Percentiles rank a stretch among this genome's conserved stretches.
Evolutionary conservation across 2,888 invertebrate genomes (phyloP).

Genomic region (Hypolimnas misippus): DNA sequence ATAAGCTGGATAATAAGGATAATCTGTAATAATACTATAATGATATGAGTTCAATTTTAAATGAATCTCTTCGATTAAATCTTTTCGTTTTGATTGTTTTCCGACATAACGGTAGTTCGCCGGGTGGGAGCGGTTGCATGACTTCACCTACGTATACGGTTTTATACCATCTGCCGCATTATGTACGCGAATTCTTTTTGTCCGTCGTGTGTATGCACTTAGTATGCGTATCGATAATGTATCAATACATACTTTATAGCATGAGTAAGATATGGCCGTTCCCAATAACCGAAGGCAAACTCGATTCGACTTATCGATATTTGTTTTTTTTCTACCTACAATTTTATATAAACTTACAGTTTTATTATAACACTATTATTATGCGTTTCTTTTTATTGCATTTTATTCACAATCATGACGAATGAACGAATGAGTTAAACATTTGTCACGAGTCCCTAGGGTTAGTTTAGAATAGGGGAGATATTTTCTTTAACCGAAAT

Average conservation of each 20-base stretch:
- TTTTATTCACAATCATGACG: too few species aligned
- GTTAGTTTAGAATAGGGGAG: constrained; percentile 5
- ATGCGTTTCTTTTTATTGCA: too few species aligned
- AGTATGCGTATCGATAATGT: constrained; percentile 19
- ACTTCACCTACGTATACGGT: constrained; percentile 56
- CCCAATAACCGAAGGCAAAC: constrained; percentile 19
- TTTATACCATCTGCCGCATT: constrained; percentile 46
- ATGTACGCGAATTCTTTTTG: constrained; percentile 40
- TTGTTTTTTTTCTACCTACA: constrained; percentile 28
- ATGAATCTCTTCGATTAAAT: neutral
- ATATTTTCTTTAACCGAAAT: neutral
- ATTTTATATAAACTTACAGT: too few species aligned
- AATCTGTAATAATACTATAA: neutral
- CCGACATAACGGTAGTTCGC: constrained; percentile 55
- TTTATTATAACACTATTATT: too few species aligned
- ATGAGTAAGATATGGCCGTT: constrained; percentile 25
- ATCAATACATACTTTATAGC: constrained; percentile 23
- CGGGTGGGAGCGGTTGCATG: constrained; percentile 58
- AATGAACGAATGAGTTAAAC: neutral
- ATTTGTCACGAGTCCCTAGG: constrained; percentile 6
- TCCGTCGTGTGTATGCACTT: constrained; percentile 30
- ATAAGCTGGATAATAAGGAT: neutral
- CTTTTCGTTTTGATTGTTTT: constrained; percentile 40
- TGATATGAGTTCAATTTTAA: neutral
- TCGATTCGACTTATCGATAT: constrained; percentile 18